Evolutionary conservation across 1,140 invertebrate species (phyloP).

Genomic region (Potamilus streckersoni): DNA sequence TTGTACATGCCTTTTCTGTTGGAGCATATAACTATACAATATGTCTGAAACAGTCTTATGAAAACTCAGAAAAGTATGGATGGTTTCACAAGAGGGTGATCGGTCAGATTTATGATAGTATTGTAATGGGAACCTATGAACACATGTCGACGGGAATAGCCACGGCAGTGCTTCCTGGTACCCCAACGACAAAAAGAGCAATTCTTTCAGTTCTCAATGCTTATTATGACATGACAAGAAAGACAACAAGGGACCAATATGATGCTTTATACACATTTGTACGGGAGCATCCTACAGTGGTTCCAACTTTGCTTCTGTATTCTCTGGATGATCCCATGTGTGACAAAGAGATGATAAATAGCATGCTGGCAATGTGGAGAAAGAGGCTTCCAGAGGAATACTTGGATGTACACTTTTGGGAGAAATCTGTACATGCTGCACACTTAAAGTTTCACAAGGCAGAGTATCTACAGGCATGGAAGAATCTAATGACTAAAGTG

Average conservation of each 20-base stretch:
- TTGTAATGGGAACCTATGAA: constrained; percentile 40
- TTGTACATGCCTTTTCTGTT: constrained; percentile 45
- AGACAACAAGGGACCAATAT: constrained; percentile 31
- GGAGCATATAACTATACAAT: constrained; percentile 45
- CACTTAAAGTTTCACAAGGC: constrained; percentile 36
- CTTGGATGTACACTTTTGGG: constrained; percentile 27
- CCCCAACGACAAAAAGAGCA: constrained; percentile 9
- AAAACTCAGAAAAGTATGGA: constrained; percentile 14
- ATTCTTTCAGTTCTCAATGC: constrained; percentile 19
- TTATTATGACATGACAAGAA: constrained; percentile 33
- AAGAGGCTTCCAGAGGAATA: constrained; percentile 18
- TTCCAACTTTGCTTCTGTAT: constrained; percentile 38
- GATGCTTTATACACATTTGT: constrained; percentile 33
- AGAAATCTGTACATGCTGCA: constrained; percentile 40
- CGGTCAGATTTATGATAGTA: constrained; percentile 47
- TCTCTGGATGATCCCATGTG: constrained; percentile 44
- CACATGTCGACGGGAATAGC: constrained; percentile 40
- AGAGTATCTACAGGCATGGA: constrained; percentile 35
- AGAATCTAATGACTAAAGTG: constrained; percentile 25
- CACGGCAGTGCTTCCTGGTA: constrained; percentile 16
- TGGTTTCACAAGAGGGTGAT: constrained; percentile 30
- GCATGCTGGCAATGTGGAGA: constrained; percentile 28
- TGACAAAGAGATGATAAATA: constrained; percentile 18
- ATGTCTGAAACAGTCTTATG: constrained; percentile 7
- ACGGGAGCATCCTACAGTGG: constrained; percentile 25